These are phyloP conservation scores for Cossypha niveicapilla DNA, from an alignment of 2,797 vertebrate genomes.

Conservation along the genomic window DNA sequence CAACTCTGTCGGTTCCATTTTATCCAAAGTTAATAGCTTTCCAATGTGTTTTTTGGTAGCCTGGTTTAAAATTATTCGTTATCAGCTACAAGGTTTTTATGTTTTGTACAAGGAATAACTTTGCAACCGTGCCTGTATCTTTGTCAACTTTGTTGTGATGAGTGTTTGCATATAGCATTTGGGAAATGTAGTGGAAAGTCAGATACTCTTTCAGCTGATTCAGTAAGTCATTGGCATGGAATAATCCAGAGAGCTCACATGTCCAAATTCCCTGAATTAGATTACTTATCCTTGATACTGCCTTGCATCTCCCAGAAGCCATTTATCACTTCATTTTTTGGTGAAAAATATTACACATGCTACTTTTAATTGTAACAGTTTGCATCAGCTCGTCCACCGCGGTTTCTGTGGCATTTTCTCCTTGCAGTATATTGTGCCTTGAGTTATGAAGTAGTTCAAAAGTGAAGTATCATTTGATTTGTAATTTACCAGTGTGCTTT, in stretches of 20 bases:
- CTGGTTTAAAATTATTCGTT: not conserved
- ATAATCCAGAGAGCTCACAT: not conserved
- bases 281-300: not conserved
- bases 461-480: not conserved
- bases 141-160: not conserved
- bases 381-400: not conserved
- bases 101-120: not conserved
- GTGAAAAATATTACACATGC: not conserved
- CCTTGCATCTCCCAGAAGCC: not conserved
- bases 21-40: not conserved
- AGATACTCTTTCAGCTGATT: not conserved
- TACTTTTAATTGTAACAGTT: not conserved
- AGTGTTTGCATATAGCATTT: not conserved
- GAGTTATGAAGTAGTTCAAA: not conserved
- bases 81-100: not conserved
- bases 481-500: not conserved
- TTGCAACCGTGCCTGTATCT: not conserved
- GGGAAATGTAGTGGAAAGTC: conserved; percentile 12
- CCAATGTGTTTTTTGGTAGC: not conserved
- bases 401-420: not conserved
- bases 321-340: not conserved
- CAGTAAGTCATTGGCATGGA: not conserved
- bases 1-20: not conserved
- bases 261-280: not conserved
- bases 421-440: not conserved